Evolutionary conservation across 2,888 invertebrate genomes (phyloP), one percentile per base, ranked within the genome.

Genomic region (Hecatera dysodea): DNA sequence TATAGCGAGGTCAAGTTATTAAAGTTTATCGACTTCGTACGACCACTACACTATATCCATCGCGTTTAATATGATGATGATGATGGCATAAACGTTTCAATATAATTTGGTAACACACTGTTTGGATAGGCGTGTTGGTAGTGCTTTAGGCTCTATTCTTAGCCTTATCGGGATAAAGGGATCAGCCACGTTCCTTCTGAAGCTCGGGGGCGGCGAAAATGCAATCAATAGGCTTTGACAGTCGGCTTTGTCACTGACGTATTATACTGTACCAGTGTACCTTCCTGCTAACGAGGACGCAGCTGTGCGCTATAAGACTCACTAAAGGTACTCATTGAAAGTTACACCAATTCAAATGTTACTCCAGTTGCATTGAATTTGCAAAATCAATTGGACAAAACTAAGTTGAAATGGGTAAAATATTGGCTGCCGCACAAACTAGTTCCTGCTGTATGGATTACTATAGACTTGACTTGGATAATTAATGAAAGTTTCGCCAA

Each of bases 401-500:
- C 61, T 68, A 48, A 70, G 60, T 69, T 57, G 60, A 56, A 80
- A 57, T 67, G 55, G 69, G 57, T 79, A 62, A 77, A 82, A 79
- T 79, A 84, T 81, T 75, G 78, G 59, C 53, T 72, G 65, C 55
- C n/a, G 60, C 55, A 63, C 57, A 27, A 77, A 76, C 67, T 77
- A 69, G 65, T 72, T 70, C 62, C 56, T 27, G 62, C 19, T 73
- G 33, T 77, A 83, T 75, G 67, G 65, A 75, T 80, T 76, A 80
- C 74, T 69, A n/a, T n/a, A 64, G 68, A 57, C 64, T 67, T 65
- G 71, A 57, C 67, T 84, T 56, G 78, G 44, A 70, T 85, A 75
- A 83, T 85, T 80, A 83, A 85, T 80, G 63, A 64, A 85, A 85
- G 80, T 85, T 85, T 75, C 69, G 36, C 68, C 22, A 83, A 85